These are phyloP conservation scores for Brachycybe producta DNA, from an alignment of 2,888 invertebrate genomes.

Conservation along the genomic window DNA sequence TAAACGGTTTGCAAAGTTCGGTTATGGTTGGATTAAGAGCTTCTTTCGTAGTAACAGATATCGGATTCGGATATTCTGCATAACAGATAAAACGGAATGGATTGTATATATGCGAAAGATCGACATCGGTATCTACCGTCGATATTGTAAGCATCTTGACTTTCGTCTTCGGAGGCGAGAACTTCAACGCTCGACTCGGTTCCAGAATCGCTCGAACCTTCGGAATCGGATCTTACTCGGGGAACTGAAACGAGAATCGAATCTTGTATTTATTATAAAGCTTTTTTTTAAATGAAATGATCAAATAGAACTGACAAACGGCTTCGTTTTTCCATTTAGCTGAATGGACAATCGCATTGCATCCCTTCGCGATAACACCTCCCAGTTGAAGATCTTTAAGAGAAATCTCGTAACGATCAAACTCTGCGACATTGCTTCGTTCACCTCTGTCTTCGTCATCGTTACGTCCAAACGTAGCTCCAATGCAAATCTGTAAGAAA, in stretches of 20 bases:
- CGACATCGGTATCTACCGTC: background rate
- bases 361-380: conserved; percentile 57
- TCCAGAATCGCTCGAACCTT: conserved; percentile 12
- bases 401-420: background rate
- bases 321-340: conserved; percentile 38
- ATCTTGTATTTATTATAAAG: too few species aligned
- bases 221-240: conserved; percentile 6
- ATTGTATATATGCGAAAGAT: background rate
- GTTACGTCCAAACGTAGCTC: background rate
- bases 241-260: background rate
- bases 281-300: background rate
- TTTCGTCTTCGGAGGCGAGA: conserved; percentile 10
- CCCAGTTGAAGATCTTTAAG: conserved; percentile 13
- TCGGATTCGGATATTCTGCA: too few species aligned
- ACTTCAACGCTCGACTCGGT: conserved; percentile 14
- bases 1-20: conserved; percentile 8
- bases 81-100: too few species aligned
- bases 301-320: too few species aligned
- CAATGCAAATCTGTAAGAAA: conserved; percentile 17
- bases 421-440: conserved; percentile 25
- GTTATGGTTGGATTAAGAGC: background rate
- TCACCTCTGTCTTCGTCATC: conserved; percentile 30
- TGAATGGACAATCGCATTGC: conserved; percentile 66
- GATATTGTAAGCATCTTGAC: background rate
- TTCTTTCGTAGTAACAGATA: background rate